These are phyloP conservation scores for Chlorocebus sabaeus DNA, from an alignment of 2,113 vertebrate species.

Conservation along the genomic window DNA sequence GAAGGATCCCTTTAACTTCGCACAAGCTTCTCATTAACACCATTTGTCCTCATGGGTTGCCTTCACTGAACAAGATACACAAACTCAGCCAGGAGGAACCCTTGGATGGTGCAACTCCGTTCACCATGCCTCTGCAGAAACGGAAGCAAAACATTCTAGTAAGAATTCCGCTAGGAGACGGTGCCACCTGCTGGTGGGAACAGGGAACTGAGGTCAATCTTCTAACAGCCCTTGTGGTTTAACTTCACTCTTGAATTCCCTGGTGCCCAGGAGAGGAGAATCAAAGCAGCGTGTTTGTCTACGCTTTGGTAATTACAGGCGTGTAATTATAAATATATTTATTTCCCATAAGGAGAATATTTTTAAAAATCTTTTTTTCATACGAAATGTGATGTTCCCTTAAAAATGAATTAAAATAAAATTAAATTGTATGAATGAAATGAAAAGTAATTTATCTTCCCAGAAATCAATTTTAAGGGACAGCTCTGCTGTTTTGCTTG, in stretches of 20 bases:
- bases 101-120: neutral
- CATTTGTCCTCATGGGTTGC: neutral
- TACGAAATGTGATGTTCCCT: neutral
- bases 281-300: neutral
- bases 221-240: neutral
- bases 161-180: neutral
- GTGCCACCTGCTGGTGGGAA: slow-evolving; percentile 37
- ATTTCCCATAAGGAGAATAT: neutral
- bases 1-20: neutral
- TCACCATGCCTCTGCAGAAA: rapidly evolving
- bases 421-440: neutral
- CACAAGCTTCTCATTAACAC: neutral
- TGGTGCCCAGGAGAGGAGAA: neutral
- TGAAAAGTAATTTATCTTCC: neutral
- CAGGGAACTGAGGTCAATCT: neutral
- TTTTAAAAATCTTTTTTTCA: neutral
- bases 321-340: neutral
- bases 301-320: neutral
- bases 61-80: neutral
- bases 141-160: rapidly evolving
- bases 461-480: neutral
- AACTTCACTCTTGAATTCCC: neutral
- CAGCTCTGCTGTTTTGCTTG: neutral
- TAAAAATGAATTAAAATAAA: neutral
- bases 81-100: neutral